These are phyloP conservation scores for Rotaria sp. DNA, from an alignment of 2,888 invertebrate species.

Conservation along the genomic window DNA sequence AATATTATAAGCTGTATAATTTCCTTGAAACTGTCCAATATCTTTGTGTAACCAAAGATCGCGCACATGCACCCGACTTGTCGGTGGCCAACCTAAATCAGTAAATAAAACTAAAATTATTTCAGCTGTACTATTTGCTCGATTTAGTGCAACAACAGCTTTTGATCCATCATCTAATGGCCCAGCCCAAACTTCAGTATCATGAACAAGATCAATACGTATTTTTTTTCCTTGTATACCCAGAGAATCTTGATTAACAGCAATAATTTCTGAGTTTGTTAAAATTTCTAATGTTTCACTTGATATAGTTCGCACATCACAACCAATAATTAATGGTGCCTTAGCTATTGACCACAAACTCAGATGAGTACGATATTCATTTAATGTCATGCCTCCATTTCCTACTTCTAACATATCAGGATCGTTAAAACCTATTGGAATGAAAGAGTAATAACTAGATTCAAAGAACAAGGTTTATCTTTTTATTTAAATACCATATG, in stretches of 20 bases:
- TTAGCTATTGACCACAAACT: conserved; percentile 25
- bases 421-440: neutral
- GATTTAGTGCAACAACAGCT: neutral
- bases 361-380: neutral
- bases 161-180: neutral
- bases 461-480: too few relatives aligned
- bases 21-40: neutral
- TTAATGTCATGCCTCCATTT: conserved; percentile 10
- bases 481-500: neutral
- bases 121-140: neutral
- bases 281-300: neutral
- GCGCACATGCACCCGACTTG: neutral
- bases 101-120: neutral
- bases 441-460: too few relatives aligned
- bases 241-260: conserved; percentile 8
- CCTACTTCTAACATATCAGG: conserved; percentile 27
- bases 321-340: neutral
- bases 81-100: neutral
- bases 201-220: neutral
- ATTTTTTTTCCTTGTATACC: conserved; percentile 6
- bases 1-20: neutral
- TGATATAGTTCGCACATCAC: neutral
- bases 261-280: conserved; percentile 18
- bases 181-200: conserved; percentile 13
- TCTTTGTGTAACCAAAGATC: neutral